phyloP scores from a whole-genome alignment of 2,888 invertebrate genomes.

The Xestobium rufovillosum region DNA sequence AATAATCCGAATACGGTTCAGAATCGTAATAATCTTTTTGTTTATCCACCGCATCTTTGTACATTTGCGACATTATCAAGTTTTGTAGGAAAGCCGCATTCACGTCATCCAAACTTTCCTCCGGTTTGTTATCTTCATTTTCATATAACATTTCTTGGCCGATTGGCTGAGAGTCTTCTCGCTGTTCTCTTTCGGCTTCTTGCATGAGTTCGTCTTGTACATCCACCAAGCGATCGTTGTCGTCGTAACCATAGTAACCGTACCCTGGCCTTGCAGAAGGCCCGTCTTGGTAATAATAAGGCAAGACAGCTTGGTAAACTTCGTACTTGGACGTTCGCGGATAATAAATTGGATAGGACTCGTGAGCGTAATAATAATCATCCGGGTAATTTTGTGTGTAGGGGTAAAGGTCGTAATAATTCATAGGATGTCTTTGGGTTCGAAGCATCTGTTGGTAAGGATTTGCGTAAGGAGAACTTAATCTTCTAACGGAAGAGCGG shows the following conservation, averaged over 20 bases:
- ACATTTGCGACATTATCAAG: slow-evolving; percentile 58
- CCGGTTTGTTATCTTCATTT: slow-evolving; percentile 40
- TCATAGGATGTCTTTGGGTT: slow-evolving; percentile 45
- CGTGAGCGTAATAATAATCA: slow-evolving; percentile 44
- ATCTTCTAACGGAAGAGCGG: slow-evolving; percentile 24
- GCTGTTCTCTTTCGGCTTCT: slow-evolving; percentile 52
- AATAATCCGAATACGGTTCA: slow-evolving; percentile 25
- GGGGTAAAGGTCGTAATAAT: slow-evolving; percentile 43
- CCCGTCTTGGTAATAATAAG: slow-evolving; percentile 45
- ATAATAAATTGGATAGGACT: slow-evolving; percentile 36
- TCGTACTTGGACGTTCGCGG: slow-evolving; percentile 46
- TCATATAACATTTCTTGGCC: slow-evolving; percentile 63
- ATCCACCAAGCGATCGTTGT: slow-evolving; percentile 45
- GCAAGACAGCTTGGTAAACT: slow-evolving; percentile 41
- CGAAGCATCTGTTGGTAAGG: slow-evolving; percentile 33
- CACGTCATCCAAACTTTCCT: slow-evolving; percentile 39
- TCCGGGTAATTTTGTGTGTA: slow-evolving; percentile 50
- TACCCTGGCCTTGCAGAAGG: slow-evolving; percentile 34
- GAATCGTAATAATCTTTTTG: slow-evolving; percentile 24
- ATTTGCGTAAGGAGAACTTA: slow-evolving; percentile 24
- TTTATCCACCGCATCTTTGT: slow-evolving; percentile 46
- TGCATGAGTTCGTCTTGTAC: slow-evolving; percentile 53
- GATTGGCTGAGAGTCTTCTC: slow-evolving; percentile 51
- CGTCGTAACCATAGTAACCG: slow-evolving; percentile 42
- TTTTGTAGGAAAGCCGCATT: slow-evolving; percentile 62